Evolutionary conservation across 2,797 vertebrate species (phyloP).

Genomic region (Margarornis squamiger): DNA sequence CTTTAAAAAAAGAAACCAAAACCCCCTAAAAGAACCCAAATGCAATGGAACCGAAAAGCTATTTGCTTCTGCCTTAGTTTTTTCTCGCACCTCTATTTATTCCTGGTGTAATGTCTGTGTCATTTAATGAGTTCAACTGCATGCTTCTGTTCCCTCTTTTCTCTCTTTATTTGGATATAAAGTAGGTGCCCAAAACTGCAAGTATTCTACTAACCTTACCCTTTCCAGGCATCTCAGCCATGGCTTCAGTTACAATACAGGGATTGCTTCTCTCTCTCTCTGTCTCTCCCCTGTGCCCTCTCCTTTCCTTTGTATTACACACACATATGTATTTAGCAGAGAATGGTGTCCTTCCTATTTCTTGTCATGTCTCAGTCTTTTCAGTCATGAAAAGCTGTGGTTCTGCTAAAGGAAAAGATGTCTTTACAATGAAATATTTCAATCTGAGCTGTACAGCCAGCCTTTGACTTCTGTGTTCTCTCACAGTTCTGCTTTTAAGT

Average conservation of each 20-base stretch:
- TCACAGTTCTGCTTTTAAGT: not conserved
- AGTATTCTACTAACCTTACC: not conserved
- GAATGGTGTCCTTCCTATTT: not conserved
- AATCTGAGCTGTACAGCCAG: not conserved
- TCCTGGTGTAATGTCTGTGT: not conserved
- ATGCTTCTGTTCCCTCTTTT: not conserved
- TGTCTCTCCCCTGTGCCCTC: not conserved
- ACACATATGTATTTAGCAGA: rapidly evolving
- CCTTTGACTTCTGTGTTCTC: not conserved
- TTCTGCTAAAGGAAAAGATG: not conserved
- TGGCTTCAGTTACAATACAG: not conserved
- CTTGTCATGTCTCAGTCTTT: not conserved
- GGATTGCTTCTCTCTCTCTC: not conserved
- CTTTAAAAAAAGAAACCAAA: not conserved
- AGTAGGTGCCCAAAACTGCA: not conserved
- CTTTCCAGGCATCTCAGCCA: not conserved
- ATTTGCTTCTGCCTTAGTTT: not conserved
- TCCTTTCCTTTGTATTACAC: not conserved
- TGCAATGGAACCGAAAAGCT: not conserved
- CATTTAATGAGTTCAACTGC: not conserved
- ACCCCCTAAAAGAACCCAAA: not conserved
- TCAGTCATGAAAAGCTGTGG: not conserved
- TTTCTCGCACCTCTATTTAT: not conserved
- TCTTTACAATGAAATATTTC: not conserved
- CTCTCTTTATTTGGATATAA: not conserved